phyloP scores from a whole-genome alignment of 2,888 invertebrate species.

The Allacma fusca region DNA sequence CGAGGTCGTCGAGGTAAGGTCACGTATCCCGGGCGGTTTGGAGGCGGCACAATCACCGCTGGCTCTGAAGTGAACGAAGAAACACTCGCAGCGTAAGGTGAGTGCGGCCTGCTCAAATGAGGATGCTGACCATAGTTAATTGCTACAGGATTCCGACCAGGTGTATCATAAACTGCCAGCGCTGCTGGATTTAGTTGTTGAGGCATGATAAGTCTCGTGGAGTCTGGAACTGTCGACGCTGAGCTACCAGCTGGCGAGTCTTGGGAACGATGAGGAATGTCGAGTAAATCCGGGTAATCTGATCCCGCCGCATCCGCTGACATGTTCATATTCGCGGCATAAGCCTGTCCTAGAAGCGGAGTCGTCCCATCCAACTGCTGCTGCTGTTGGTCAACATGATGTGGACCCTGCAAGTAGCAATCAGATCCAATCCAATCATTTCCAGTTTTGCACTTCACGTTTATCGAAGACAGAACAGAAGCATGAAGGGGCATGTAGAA shows the following conservation, averaged over 20 bases:
- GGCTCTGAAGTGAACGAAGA: slow-evolving; percentile 71
- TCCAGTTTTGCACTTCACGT: slow-evolving; percentile 35
- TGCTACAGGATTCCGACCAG: slow-evolving; percentile 64
- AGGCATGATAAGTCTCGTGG: slow-evolving; percentile 68
- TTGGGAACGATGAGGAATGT: slow-evolving; percentile 71
- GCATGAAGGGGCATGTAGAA: slow-evolving; percentile 34
- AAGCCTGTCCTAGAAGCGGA: slow-evolving; percentile 44
- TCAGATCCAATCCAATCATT: slow-evolving; percentile 39
- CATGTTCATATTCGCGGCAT: slow-evolving; percentile 63
- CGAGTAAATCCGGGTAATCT: slow-evolving; percentile 51
- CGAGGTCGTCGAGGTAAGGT: slow-evolving; percentile 85
- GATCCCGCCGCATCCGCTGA: slow-evolving; percentile 77
- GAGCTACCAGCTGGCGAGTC: slow-evolving; percentile 83
- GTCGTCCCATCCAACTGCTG: slow-evolving; percentile 46
- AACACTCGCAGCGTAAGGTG: slow-evolving; percentile 65
- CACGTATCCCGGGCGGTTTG: slow-evolving; percentile 79
- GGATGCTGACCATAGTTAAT: slow-evolving; percentile 68
- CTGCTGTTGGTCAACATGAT: slow-evolving; percentile 37
- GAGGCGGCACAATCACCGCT: slow-evolving; percentile 73
- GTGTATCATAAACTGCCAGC: slow-evolving; percentile 41
- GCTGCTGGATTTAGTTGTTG: slow-evolving; percentile 57
- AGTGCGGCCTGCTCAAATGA: slow-evolving; percentile 75
- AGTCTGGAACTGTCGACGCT: slow-evolving; percentile 80
- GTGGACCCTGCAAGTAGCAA: slow-evolving; percentile 43
- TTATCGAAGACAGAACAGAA: slow-evolving; percentile 41